Percentiles rank a stretch among this genome's conserved stretches.
phyloP scores from a whole-genome alignment of 2,888 invertebrate genomes.

The Trimorus sp. region DNA sequence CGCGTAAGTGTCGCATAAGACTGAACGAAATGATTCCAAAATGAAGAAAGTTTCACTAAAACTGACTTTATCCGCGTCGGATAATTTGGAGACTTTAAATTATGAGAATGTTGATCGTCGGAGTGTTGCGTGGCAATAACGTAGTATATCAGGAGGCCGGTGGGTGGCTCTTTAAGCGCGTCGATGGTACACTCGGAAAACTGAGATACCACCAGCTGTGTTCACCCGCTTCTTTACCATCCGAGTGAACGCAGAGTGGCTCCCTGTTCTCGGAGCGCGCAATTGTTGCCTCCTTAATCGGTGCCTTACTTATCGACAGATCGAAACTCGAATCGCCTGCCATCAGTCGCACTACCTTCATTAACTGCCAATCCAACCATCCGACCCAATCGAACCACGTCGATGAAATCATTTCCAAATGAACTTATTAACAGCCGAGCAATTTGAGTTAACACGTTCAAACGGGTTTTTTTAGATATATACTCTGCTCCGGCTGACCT shows the following conservation, averaged over 20 bases:
- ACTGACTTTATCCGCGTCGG: too few relatives aligned
- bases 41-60: too few relatives aligned
- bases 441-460: not conserved
- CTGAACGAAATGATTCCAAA: too few relatives aligned
- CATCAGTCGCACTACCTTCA: too few relatives aligned
- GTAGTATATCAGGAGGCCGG: too few relatives aligned
- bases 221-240: conserved; percentile 89
- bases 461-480: conserved; percentile 14
- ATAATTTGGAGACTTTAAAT: too few relatives aligned
- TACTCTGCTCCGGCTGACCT: conserved; percentile 39
- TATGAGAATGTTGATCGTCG: too few relatives aligned
- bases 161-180: conserved; percentile 41
- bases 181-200: conserved; percentile 82
- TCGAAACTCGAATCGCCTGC: not conserved
- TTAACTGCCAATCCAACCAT: not conserved
- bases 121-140: too few relatives aligned
- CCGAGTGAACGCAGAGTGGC: conserved; percentile 99
- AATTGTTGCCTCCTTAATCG: not conserved
- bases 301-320: conserved; percentile 41
- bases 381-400: too few relatives aligned
- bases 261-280: conserved; percentile 90
- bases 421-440: not conserved
- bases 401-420: too few relatives aligned
- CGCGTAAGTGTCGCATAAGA: too few relatives aligned
- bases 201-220: conserved; percentile 99